Percentiles rank a stretch among this genome's conserved stretches.
Evolutionary conservation across 2,797 vertebrate genomes (phyloP).

Genomic region (Pempheris klunzingeri): DNA sequence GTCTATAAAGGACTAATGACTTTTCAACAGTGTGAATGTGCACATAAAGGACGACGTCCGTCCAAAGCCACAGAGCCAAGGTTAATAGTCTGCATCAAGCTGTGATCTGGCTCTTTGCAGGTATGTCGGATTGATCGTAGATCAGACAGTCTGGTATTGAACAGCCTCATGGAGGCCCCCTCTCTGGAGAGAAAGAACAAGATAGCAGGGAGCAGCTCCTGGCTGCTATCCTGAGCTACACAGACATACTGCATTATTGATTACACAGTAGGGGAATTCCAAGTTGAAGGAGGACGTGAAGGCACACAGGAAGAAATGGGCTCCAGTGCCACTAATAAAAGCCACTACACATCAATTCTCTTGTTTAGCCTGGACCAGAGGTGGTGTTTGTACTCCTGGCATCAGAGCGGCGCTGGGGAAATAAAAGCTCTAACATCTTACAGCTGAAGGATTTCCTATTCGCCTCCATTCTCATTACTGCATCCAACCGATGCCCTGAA

Average conservation of each 20-base stretch:
- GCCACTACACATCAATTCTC: constrained; percentile 15
- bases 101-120: constrained; percentile 33
- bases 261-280: constrained; percentile 58
- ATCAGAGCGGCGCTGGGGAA: constrained; percentile 36
- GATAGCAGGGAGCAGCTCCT: constrained; percentile 13
- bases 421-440: constrained; percentile 28
- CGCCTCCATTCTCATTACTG: constrained; percentile 43
- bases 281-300: constrained; percentile 29
- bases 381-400: constrained; percentile 38
- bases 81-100: constrained; percentile 32
- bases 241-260: constrained; percentile 70
- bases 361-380: constrained; percentile 10
- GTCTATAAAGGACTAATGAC: constrained; percentile 40
- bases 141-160: constrained; percentile 68
- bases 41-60: not conserved
- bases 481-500: constrained; percentile 23
- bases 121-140: constrained; percentile 56
- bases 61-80: constrained; percentile 35
- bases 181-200: constrained; percentile 37
- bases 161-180: constrained; percentile 24
- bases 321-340: constrained; percentile 33
- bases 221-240: constrained; percentile 20
- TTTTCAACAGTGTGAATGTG: constrained; percentile 50
- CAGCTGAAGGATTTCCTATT: constrained; percentile 31
- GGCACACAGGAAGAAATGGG: constrained; percentile 1